Conservation (phyloP, 2,797 vertebrate species). For the Acrossocheilus wenchowensis region DNA sequence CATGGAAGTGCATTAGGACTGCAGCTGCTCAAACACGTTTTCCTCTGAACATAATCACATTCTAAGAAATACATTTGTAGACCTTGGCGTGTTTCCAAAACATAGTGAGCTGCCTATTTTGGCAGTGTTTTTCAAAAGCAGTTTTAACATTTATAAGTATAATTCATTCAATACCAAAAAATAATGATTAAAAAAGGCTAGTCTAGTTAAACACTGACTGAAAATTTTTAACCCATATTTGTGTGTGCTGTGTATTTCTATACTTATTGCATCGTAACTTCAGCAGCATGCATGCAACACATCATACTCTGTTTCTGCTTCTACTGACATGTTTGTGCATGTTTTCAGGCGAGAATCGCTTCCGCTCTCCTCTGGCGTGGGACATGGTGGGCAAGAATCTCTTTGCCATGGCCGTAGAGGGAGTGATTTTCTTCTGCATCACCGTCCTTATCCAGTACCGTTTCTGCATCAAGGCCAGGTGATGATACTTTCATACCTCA, state of each 20-base stretch:
- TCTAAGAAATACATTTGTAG: background rate
- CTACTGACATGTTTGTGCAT: background rate
- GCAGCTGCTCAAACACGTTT: constrained; percentile 3
- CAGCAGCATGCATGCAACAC: background rate
- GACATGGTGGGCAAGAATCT: constrained; percentile 97
- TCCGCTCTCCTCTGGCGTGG: constrained; percentile 95
- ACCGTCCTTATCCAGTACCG: constrained; percentile 96
- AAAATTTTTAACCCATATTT: background rate
- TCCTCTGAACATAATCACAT: background rate
- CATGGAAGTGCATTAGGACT: background rate
- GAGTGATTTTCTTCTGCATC: constrained; percentile 91
- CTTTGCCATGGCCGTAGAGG: constrained; percentile 97
- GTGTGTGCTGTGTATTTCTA: background rate
- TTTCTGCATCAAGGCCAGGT: constrained; percentile 96
- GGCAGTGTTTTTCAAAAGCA: background rate
- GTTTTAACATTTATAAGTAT: background rate
- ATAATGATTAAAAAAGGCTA: background rate
- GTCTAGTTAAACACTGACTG: background rate
- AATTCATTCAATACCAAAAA: background rate
- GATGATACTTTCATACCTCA: constrained; percentile 24
- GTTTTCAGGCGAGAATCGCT: constrained; percentile 89
- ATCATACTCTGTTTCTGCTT: background rate
- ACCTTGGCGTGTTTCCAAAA: background rate
- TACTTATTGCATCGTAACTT: background rate
- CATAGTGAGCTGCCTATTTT: too few relatives aligned